Percentiles rank a stretch among this genome's conserved stretches.
These are phyloP conservation scores for Mesocentrotus franciscanus DNA, from an alignment of 53 echinoderm and acorn worm species.

Conservation along the genomic window DNA sequence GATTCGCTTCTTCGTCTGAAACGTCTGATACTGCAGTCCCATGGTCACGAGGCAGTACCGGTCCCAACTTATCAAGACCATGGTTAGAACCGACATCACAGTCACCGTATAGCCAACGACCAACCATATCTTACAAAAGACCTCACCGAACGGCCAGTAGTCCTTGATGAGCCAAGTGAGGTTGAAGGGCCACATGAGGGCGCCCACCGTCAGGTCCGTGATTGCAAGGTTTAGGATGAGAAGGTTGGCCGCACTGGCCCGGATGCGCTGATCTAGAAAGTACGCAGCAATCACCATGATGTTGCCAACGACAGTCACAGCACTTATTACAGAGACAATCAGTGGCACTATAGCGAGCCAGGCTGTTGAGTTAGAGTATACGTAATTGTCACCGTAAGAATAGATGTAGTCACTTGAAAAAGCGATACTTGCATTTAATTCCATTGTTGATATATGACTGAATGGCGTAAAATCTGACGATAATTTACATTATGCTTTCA, in stretches of 20 bases:
- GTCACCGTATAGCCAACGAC: slow-evolving; percentile 71
- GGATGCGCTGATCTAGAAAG: slow-evolving; percentile 66
- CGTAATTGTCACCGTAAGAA: not conserved
- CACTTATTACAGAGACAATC: slow-evolving; percentile 46
- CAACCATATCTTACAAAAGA: slow-evolving; percentile 79
- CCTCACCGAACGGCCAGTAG: slow-evolving; percentile 76
- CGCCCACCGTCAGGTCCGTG: slow-evolving; percentile 73
- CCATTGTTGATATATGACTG: no score
- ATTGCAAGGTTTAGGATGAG: slow-evolving; percentile 80
- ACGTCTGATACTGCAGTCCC: slow-evolving; percentile 39
- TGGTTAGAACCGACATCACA: slow-evolving; percentile 67
- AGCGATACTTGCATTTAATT: no score
- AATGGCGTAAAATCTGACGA: no score
- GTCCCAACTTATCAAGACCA: slow-evolving; percentile 82
- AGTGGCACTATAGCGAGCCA: slow-evolving; percentile 37
- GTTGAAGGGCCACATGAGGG: slow-evolving; percentile 70
- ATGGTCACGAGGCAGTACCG: slow-evolving; percentile 44
- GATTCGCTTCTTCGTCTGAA: slow-evolving; percentile 56
- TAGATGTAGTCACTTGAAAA: no score
- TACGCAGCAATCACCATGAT: slow-evolving; percentile 71
- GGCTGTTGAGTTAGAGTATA: not conserved
- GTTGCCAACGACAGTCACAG: slow-evolving; percentile 79
- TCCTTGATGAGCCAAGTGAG: slow-evolving; percentile 70
- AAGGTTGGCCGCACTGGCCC: slow-evolving; percentile 67
- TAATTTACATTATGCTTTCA: no score